These are phyloP conservation scores for Seira musarum DNA, from an alignment of 2,888 invertebrate species.

Conservation along the genomic window DNA sequence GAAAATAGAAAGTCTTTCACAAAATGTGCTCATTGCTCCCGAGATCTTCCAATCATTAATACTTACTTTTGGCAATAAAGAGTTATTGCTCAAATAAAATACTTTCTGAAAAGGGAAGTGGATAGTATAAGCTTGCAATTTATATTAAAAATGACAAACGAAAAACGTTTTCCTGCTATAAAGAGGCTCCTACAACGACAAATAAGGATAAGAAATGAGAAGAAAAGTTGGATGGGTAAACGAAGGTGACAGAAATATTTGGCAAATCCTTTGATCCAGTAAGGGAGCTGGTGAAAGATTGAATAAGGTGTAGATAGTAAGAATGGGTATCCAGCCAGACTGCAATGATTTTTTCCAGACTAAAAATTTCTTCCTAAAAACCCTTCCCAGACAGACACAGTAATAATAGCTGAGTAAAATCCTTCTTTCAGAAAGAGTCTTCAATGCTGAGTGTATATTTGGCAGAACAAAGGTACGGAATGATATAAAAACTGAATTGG, in stretches of 20 bases:
- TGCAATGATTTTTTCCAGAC: not conserved
- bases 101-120: too few relatives aligned
- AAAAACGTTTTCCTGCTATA: too few relatives aligned
- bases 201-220: too few relatives aligned
- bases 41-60: too few relatives aligned
- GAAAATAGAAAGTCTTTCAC: too few relatives aligned
- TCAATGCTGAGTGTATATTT: not conserved
- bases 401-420: not conserved
- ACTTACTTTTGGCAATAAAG: too few relatives aligned
- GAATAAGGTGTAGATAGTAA: conserved; percentile 4
- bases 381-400: not conserved
- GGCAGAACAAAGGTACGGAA: not conserved
- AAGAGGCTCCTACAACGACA: too few relatives aligned
- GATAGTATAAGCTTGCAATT: too few relatives aligned
- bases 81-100: too few relatives aligned
- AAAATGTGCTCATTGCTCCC: too few relatives aligned
- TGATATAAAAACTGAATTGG: not conserved
- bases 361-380: not conserved
- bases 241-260: conserved; percentile 37
- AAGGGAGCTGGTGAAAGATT: conserved; percentile 19
- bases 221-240: not conserved
- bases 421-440: not conserved
- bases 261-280: conserved; percentile 46
- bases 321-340: too few relatives aligned
- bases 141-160: too few relatives aligned